These are phyloP conservation scores for Leptothorax acervorum DNA, from an alignment of 2,888 invertebrate genomes.

Conservation along the genomic window DNA sequence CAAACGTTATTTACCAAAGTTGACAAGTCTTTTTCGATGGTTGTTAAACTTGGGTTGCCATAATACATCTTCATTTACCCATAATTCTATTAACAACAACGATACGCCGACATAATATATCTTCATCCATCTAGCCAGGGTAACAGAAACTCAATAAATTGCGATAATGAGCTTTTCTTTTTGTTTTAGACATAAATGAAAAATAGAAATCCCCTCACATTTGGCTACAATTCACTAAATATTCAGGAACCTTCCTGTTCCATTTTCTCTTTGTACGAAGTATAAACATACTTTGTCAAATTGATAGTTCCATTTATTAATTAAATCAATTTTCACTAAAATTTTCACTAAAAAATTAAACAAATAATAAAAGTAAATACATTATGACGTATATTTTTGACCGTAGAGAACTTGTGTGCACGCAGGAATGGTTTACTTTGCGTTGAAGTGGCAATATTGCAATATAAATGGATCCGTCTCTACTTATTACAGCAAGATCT, in stretches of 20 bases:
- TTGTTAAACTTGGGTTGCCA: constrained; percentile 14
- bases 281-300: background rate
- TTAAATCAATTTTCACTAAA: background rate
- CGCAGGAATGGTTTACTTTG: background rate
- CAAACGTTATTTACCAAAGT: constrained; percentile 24
- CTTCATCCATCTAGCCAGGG: constrained; percentile 43
- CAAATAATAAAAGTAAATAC: background rate
- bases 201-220: background rate
- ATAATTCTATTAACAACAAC: constrained; percentile 39
- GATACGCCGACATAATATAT: constrained; percentile 42
- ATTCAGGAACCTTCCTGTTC: background rate
- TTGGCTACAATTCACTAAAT: background rate
- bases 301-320: background rate
- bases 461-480: background rate
- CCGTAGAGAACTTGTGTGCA: background rate
- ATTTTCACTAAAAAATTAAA: background rate
- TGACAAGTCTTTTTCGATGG: constrained; percentile 30
- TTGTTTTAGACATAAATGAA: constrained; percentile 13
- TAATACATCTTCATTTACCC: constrained; percentile 47
- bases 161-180: constrained; percentile 15
- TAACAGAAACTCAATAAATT: constrained; percentile 42
- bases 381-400: background rate
- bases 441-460: background rate
- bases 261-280: background rate
- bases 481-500: constrained; percentile 90